Percentiles rank a stretch among this genome's conserved stretches.
Evolutionary conservation across 2,888 invertebrate species (phyloP).

Genomic region (Drosophila imparisetae): DNA sequence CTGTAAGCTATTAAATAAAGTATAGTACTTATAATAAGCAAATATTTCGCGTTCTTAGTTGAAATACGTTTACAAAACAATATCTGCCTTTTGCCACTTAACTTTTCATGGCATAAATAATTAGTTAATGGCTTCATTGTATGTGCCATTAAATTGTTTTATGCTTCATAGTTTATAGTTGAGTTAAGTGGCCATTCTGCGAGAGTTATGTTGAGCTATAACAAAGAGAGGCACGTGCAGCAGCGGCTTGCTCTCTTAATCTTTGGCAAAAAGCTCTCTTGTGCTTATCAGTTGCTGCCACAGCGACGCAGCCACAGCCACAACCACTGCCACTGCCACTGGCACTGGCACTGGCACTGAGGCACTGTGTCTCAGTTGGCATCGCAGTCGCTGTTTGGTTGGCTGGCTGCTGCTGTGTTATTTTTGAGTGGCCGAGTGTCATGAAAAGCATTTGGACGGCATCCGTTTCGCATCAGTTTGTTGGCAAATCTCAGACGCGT

Average conservation of each 20-base stretch:
- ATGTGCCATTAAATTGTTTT: constrained; percentile 37
- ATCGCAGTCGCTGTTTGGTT: constrained; percentile 40
- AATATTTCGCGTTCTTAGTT: background rate
- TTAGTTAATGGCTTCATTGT: constrained; percentile 42
- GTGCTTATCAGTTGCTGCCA: constrained; percentile 45
- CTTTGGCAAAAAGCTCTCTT: constrained; percentile 41
- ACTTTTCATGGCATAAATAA: constrained; percentile 18
- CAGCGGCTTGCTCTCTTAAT: constrained; percentile 7
- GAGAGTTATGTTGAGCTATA: background rate
- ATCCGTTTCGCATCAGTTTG: constrained; percentile 81
- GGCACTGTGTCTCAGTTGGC: constrained; percentile 10
- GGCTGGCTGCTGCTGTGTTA: constrained; percentile 30
- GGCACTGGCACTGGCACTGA: background rate
- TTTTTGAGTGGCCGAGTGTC: constrained; percentile 54
- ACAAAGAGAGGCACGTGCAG: constrained; percentile 15
- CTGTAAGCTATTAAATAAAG: background rate
- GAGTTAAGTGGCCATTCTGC: constrained; percentile 4
- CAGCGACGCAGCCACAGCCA: constrained; percentile 10
- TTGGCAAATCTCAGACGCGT: constrained; percentile 81
- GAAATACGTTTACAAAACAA: background rate
- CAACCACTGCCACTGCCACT: constrained; percentile 15
- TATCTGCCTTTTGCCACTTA: background rate
- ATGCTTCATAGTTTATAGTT: constrained; percentile 31
- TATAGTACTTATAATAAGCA: background rate
- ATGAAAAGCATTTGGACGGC: constrained; percentile 75